Conservation (phyloP, 2,113 vertebrate genomes). For the Melanerpes formicivorus region DNA sequence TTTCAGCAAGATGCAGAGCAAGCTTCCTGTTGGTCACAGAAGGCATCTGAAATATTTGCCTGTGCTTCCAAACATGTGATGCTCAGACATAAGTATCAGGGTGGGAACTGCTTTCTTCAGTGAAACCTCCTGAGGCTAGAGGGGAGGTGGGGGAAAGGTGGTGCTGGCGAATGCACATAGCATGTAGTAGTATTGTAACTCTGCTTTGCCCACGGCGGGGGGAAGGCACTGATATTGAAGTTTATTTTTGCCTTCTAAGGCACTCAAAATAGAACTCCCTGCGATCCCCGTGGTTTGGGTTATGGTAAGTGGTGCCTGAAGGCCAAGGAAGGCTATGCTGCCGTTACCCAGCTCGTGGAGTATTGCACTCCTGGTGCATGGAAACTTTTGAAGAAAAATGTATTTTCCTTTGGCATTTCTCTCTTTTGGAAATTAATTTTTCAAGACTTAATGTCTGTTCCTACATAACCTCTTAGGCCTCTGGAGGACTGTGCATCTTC, state of each 20-base stretch:
- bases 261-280: neutral
- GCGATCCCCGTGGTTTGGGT: neutral
- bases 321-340: neutral
- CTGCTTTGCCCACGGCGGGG: neutral
- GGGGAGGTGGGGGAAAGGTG: neutral
- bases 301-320: neutral
- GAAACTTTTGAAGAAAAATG: neutral
- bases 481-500: rapidly evolving
- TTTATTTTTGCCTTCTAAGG: neutral
- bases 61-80: neutral
- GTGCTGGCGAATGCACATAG: neutral
- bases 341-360: neutral
- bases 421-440: neutral
- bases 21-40: neutral
- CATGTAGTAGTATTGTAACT: neutral
- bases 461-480: neutral
- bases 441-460: neutral
- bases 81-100: neutral
- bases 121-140: neutral
- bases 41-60: neutral
- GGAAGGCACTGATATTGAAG: neutral
- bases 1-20: neutral
- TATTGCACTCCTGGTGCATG: neutral
- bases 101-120: neutral
- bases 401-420: neutral